These are phyloP conservation scores for Heliocidaris tuberculata DNA, from an alignment of 35 echinoderm and acorn worm genomes.

Conservation along the genomic window DNA sequence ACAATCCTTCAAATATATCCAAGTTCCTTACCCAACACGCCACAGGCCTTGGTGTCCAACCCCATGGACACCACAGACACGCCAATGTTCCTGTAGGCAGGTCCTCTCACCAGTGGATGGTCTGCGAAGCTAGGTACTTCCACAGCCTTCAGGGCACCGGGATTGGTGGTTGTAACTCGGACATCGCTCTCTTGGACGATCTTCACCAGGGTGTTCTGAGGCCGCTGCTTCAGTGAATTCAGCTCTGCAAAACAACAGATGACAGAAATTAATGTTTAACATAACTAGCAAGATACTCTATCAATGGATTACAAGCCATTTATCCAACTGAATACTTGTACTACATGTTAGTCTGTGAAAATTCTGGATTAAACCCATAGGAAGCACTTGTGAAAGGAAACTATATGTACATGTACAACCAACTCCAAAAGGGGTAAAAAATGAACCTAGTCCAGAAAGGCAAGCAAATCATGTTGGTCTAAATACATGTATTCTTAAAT, in stretches of 20 bases:
- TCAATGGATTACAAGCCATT: background rate
- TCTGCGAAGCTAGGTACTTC: conserved; percentile 70
- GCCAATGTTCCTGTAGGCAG: conserved; percentile 48
- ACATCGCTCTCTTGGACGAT: conserved; percentile 63
- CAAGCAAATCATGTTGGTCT: no score
- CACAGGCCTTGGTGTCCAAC: conserved; percentile 71
- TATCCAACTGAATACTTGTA: background rate
- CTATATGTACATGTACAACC: no score
- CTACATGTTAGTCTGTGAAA: no score
- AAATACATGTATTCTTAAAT: no score
- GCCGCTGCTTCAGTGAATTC: conserved; percentile 64
- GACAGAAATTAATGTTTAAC: background rate
- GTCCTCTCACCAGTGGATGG: conserved; percentile 71
- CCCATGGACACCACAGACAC: conserved; percentile 47
- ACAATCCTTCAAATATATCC: background rate
- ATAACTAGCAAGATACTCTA: background rate
- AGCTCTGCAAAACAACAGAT: conserved; percentile 47
- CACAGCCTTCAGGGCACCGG: conserved; percentile 61
- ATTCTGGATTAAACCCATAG: no score
- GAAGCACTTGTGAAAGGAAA: no score
- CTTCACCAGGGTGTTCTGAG: conserved; percentile 68
- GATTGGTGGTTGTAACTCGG: conserved; percentile 42
- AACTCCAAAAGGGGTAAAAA: no score
- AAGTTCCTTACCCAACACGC: conserved; percentile 79
- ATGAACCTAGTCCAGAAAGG: no score